A percentile compares a stretch with the other conserved stretches of the same genome.
phyloP scores from a whole-genome alignment of 2,797 vertebrate species.

The Pseudochirops cupreus region DNA sequence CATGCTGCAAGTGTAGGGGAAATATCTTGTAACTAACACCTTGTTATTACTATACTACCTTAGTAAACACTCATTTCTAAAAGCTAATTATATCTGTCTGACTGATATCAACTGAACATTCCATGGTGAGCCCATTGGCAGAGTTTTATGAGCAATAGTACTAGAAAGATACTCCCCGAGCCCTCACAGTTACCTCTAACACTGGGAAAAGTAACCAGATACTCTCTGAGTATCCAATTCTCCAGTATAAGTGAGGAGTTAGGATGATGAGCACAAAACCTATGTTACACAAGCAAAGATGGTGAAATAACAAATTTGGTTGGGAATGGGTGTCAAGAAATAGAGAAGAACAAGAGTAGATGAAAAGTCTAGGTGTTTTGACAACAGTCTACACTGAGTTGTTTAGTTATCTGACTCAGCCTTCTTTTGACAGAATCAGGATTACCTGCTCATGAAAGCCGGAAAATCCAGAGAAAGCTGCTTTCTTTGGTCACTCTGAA shows the following conservation, averaged over 20 bases:
- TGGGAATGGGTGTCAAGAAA: background rate
- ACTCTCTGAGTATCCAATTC: background rate
- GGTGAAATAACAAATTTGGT: background rate
- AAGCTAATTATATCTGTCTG: background rate
- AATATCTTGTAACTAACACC: background rate
- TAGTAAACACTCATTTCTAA: background rate
- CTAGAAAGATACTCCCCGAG: background rate
- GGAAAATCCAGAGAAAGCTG: background rate
- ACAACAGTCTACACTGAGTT: background rate
- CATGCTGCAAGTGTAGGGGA: background rate
- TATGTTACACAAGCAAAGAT: background rate
- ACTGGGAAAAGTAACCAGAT: background rate
- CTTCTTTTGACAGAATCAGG: background rate
- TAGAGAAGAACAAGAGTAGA: background rate
- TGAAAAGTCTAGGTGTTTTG: background rate
- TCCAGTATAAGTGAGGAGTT: background rate
- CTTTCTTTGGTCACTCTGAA: background rate
- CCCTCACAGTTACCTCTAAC: background rate
- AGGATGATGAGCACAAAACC: background rate
- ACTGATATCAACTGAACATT: background rate
- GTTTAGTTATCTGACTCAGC: background rate
- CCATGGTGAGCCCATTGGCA: background rate
- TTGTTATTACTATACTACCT: background rate
- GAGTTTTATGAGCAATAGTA: background rate
- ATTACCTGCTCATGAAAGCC: background rate